These are phyloP conservation scores for Apocheima hispidaria DNA, from an alignment of 2,888 invertebrate genomes.

Conservation along the genomic window DNA sequence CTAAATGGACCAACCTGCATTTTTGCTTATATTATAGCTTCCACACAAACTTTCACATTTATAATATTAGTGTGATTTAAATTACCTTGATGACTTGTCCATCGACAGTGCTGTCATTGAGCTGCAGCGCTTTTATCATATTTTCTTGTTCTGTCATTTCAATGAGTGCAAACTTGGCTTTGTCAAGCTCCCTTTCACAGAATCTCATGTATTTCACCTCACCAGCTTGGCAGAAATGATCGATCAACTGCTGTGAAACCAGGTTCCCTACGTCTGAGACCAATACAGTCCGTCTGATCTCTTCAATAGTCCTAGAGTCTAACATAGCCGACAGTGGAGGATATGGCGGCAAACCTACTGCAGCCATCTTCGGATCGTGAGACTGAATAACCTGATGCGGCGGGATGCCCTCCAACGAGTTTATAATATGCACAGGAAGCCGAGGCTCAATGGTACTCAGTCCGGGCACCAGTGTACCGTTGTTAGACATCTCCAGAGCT, in stretches of 20 bases:
- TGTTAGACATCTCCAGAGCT: constrained; percentile 96
- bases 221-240: constrained; percentile 94
- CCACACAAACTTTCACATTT: too few species aligned
- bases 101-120: constrained; percentile 93
- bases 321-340: constrained; percentile 95
- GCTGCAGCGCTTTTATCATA: constrained; percentile 93
- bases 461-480: constrained; percentile 95
- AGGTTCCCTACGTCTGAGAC: constrained; percentile 92
- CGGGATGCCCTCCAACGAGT: constrained; percentile 93
- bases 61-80: not conserved
- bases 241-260: constrained; percentile 94
- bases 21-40: too few species aligned
- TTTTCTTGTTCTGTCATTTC: constrained; percentile 97
- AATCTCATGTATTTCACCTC: constrained; percentile 98
- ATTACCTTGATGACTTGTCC: constrained; percentile 87
- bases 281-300: constrained; percentile 96
- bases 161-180: constrained; percentile 92
- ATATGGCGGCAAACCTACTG: constrained; percentile 94
- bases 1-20: too few species aligned
- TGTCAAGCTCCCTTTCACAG: constrained; percentile 93
- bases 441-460: constrained; percentile 93
- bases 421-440: constrained; percentile 95
- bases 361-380: constrained; percentile 94
- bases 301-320: constrained; percentile 96
- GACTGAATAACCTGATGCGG: constrained; percentile 95